Conservation (phyloP, 2,888 invertebrate species). For the Myopa tessellatipennis region DNA sequence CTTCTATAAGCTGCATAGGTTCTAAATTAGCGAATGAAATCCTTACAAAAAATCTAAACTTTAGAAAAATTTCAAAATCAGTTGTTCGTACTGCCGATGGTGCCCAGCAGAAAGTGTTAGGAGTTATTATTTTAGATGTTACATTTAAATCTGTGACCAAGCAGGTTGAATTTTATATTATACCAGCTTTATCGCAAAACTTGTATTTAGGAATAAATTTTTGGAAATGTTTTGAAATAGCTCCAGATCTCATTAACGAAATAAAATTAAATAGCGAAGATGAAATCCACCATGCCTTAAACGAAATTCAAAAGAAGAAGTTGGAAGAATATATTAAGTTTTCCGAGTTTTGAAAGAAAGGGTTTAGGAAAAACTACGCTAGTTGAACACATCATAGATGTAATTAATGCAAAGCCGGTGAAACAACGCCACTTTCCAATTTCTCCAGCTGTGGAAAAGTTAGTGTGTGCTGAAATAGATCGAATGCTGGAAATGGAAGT, state of each 20-base stretch:
- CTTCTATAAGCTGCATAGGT: not conserved
- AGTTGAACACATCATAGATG: not conserved
- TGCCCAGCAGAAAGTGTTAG: not conserved
- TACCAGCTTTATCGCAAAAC: not conserved
- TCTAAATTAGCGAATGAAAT: not conserved
- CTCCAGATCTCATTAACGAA: not conserved
- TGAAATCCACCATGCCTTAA: not conserved
- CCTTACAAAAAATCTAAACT: not conserved
- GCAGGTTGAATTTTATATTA: not conserved
- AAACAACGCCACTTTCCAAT: not conserved
- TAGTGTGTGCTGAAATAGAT: not conserved
- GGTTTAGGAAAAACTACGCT: not conserved
- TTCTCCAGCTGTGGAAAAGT: not conserved
- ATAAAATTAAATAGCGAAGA: not conserved
- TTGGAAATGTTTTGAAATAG: conserved; percentile 22
- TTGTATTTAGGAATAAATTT: not conserved
- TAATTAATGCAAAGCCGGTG: not conserved
- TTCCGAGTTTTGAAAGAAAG: not conserved
- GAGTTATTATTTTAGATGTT: not conserved
- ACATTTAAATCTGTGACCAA: not conserved
- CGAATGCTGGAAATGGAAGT: not conserved
- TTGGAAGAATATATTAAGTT: not conserved
- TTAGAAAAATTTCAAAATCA: not conserved
- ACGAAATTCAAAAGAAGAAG: not conserved
- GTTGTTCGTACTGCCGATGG: not conserved